Percentiles rank a stretch among this genome's conserved stretches.
Conservation (phyloP, 2,113 vertebrate species). For the Forbesichthys papilliferus region DNA sequence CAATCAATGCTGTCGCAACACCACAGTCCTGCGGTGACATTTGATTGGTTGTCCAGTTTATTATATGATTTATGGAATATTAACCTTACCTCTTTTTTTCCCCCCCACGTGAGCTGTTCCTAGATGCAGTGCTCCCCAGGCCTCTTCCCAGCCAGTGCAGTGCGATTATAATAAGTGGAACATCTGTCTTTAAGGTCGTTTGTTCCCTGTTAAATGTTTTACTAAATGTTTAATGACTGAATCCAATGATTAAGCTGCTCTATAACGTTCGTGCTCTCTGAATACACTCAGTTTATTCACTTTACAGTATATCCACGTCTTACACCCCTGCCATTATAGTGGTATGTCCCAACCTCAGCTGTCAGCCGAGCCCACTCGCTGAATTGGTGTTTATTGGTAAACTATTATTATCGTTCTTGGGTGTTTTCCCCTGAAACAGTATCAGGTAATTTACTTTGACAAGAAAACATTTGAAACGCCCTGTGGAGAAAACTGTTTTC, state of each 20-base stretch:
- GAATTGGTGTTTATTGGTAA: conserved; percentile 6
- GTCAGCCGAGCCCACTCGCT: neutral
- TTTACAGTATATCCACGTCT: neutral
- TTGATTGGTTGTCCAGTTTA: neutral
- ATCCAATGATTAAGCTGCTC: conserved; percentile 28
- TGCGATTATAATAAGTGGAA: conserved; percentile 34
- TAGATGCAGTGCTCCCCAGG: conserved; percentile 4
- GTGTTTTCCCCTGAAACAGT: conserved; percentile 16
- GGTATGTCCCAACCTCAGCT: conserved; percentile 8
- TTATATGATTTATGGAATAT: too few relatives aligned
- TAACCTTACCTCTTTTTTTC: neutral
- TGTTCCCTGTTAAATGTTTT: conserved; percentile 35
- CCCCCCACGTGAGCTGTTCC: neutral
- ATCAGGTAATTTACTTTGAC: conserved; percentile 39
- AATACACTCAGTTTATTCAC: conserved; percentile 7
- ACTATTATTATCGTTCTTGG: too few relatives aligned
- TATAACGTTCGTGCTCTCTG: conserved; percentile 4
- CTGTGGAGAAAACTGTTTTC: conserved; percentile 22
- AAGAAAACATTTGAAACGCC: conserved; percentile 49
- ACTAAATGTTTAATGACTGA: conserved; percentile 28
- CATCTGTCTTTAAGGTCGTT: conserved; percentile 33
- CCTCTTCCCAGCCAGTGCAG: conserved; percentile 26
- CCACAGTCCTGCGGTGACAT: too few relatives aligned
- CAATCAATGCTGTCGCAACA: neutral
- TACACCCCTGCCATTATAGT: conserved; percentile 5